These are phyloP conservation scores for Stichopus chloronotus DNA, from an alignment of 35 echinoderm and acorn worm genomes.

Conservation along the genomic window DNA sequence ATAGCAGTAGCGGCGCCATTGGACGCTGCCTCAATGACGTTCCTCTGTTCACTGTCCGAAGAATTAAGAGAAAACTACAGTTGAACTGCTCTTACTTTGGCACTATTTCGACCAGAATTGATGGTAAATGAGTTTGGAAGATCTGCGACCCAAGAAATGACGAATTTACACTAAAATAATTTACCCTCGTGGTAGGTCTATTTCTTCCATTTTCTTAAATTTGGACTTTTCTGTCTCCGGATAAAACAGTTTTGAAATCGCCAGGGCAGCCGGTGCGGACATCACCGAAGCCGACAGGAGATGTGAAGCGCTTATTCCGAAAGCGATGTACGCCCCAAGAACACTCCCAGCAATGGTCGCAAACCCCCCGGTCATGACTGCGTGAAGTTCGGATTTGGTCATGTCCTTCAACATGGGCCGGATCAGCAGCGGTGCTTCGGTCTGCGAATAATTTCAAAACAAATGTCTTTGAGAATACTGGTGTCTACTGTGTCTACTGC, in stretches of 20 bases:
- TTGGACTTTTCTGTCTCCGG: constrained; percentile 60
- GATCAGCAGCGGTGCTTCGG: constrained; percentile 55
- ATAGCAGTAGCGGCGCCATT: constrained; percentile 67
- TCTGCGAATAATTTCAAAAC: constrained; percentile 2
- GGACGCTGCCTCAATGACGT: constrained; percentile 67
- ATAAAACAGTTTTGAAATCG: constrained; percentile 59
- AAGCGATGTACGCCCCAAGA: constrained; percentile 52
- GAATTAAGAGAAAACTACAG: too few relatives aligned
- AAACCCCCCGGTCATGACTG: constrained; percentile 60
- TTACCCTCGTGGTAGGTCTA: constrained; percentile 64
- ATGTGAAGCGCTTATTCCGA: constrained; percentile 65
- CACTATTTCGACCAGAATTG: too few relatives aligned
- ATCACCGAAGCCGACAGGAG: constrained; percentile 49
- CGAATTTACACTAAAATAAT: too few relatives aligned
- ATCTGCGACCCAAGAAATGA: too few relatives aligned
- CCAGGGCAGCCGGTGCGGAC: constrained; percentile 60
- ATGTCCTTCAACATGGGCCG: constrained; percentile 51
- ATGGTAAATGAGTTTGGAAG: too few relatives aligned
- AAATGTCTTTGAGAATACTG: not conserved
- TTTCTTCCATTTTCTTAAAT: constrained; percentile 13
- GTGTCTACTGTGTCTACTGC: not conserved
- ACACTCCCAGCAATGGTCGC: constrained; percentile 60
- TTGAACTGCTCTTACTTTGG: too few relatives aligned
- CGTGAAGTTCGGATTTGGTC: constrained; percentile 59
- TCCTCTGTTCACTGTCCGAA: constrained; percentile 60